phyloP scores from a whole-genome alignment of 2,113 vertebrate species.

The Eidolon helvum region DNA sequence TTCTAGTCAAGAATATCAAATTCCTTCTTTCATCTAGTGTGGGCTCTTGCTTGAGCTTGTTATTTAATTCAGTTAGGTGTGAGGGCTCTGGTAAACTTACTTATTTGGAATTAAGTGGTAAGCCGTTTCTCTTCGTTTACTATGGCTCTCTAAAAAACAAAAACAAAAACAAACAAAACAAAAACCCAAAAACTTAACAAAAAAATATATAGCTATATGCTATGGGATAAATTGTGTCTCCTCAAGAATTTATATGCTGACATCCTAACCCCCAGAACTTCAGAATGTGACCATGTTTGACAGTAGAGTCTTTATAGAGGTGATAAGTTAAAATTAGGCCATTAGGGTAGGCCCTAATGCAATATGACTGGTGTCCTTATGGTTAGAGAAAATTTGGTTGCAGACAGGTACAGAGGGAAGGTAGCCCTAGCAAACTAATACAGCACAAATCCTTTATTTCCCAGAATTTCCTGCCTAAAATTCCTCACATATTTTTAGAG shows the following conservation, averaged over 20 bases:
- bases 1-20: background rate
- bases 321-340: background rate
- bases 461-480: background rate
- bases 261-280: background rate
- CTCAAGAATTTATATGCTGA: background rate
- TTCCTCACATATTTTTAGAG: background rate
- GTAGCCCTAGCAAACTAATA: background rate
- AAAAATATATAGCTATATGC: background rate
- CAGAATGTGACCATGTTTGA: background rate
- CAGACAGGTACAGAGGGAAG: background rate
- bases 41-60: background rate
- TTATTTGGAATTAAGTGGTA: constrained; percentile 7
- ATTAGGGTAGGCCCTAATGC: background rate
- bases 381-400: background rate
- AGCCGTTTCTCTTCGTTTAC: background rate
- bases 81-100: background rate
- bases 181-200: background rate
- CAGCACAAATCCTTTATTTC: background rate
- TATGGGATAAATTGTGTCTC: background rate
- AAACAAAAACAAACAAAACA: too few relatives aligned
- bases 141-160: background rate
- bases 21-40: background rate
- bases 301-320: background rate
- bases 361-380: background rate
- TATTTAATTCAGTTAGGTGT: background rate